Percentiles rank a stretch among this genome's conserved stretches.
phyloP scores from a whole-genome alignment of 2,888 invertebrate genomes.

The Campopleginae sp. region DNA sequence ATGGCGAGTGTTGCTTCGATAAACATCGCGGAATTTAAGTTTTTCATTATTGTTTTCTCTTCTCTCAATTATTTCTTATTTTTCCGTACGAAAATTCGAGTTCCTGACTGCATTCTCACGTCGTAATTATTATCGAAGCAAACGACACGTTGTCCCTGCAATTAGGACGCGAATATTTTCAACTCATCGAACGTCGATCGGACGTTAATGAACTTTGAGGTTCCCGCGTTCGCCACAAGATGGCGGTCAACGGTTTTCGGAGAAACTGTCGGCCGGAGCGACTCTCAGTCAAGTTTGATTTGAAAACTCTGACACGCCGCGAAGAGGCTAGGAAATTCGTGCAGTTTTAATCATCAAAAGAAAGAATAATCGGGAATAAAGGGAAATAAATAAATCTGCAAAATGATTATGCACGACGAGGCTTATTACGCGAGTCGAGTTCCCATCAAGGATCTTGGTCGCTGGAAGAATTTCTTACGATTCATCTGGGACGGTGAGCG shows the following conservation, averaged over 20 bases:
- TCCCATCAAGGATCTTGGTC: constrained; percentile 77
- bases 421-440: constrained; percentile 78
- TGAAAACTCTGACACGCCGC: constrained; percentile 38
- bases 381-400: constrained; percentile 68
- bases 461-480: constrained; percentile 73
- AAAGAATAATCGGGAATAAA: background rate
- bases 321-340: background rate
- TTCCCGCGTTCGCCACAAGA: background rate
- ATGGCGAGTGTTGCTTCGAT: background rate
- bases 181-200: background rate
- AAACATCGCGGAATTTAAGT: background rate
- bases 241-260: background rate
- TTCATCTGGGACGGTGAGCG: constrained; percentile 79
- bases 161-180: background rate
- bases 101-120: background rate
- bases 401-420: constrained; percentile 77
- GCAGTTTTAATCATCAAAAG: background rate
- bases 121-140: background rate
- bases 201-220: background rate
- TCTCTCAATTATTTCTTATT: background rate
- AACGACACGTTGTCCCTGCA: background rate
- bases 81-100: background rate
- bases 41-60: background rate
- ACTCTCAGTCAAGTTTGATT: background rate
- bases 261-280: background rate